These are phyloP conservation scores for Hemithea aestivaria DNA, from an alignment of 2,888 invertebrate species.

Conservation along the genomic window DNA sequence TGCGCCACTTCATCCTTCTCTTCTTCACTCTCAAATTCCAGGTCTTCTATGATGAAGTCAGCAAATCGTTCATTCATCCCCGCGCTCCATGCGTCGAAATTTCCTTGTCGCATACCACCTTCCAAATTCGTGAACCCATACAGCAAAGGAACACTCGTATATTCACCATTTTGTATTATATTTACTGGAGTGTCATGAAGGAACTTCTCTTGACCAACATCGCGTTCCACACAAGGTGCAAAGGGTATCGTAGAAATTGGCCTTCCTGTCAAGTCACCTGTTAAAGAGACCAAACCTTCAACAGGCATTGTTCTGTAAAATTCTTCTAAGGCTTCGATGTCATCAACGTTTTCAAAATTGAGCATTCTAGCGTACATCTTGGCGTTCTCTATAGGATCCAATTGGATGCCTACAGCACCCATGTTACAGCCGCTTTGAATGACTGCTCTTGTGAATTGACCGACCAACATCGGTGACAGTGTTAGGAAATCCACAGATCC, in stretches of 20 bases:
- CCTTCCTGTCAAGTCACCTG: neutral
- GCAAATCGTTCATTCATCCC: slow-evolving; percentile 41
- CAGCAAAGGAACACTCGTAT: slow-evolving; percentile 28
- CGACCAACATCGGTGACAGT: slow-evolving; percentile 39
- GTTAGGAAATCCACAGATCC: slow-evolving; percentile 41
- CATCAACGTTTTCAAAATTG: slow-evolving; percentile 33
- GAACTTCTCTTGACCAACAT: slow-evolving; percentile 29
- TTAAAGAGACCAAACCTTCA: slow-evolving; percentile 9
- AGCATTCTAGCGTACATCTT: slow-evolving; percentile 36
- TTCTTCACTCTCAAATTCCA: slow-evolving; percentile 34
- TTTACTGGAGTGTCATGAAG: slow-evolving; percentile 30
- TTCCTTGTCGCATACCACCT: slow-evolving; percentile 28
- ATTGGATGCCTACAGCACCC: slow-evolving; percentile 35
- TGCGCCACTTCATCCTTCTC: slow-evolving; percentile 32
- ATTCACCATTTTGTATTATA: slow-evolving; percentile 25
- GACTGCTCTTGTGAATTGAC: slow-evolving; percentile 45
- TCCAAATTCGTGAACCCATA: slow-evolving; percentile 44
- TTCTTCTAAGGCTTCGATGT: slow-evolving; percentile 37
- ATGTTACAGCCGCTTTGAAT: slow-evolving; percentile 41
- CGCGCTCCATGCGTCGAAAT: slow-evolving; percentile 29
- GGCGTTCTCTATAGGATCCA: slow-evolving; percentile 42
- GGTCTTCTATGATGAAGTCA: slow-evolving; percentile 35
- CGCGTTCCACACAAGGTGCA: slow-evolving; percentile 33
- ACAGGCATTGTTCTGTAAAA: slow-evolving; percentile 41
- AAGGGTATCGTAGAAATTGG: slow-evolving; percentile 15